Conservation (phyloP, 2,113 vertebrate species). For the Dasyornis broadbenti region DNA sequence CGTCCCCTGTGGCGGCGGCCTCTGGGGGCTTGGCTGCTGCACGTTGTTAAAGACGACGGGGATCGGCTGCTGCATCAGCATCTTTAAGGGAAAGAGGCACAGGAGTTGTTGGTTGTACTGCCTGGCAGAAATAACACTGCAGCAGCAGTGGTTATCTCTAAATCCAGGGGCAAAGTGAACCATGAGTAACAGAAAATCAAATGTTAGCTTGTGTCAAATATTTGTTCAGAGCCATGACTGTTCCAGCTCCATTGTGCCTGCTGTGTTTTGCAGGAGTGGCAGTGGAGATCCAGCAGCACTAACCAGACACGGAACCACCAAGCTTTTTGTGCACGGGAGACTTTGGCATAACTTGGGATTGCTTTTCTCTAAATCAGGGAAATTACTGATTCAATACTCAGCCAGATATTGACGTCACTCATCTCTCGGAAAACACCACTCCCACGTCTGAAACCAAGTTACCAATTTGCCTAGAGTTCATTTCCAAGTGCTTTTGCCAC, state of each 20-base stretch:
- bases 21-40: constrained; percentile 66
- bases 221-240: background rate
- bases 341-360: background rate
- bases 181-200: background rate
- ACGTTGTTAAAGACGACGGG: constrained; percentile 45
- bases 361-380: background rate
- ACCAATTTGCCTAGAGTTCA: background rate
- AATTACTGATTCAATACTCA: background rate
- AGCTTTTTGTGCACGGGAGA: background rate
- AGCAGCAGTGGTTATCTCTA: background rate
- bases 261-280: background rate
- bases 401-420: background rate
- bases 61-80: constrained; percentile 78
- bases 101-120: background rate
- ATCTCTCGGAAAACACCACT: background rate
- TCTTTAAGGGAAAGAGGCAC: constrained; percentile 58
- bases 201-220: background rate
- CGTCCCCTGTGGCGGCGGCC: constrained; percentile 24
- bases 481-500: background rate
- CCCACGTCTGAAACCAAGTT: background rate
- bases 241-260: background rate
- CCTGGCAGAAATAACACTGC: background rate
- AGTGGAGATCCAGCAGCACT: background rate
- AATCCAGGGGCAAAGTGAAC: background rate
- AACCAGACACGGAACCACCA: accelerated